A percentile compares a stretch with the other conserved stretches of the same genome.
phyloP scores from a whole-genome alignment of 2,888 invertebrate species.

The Busseola fusca region DNA sequence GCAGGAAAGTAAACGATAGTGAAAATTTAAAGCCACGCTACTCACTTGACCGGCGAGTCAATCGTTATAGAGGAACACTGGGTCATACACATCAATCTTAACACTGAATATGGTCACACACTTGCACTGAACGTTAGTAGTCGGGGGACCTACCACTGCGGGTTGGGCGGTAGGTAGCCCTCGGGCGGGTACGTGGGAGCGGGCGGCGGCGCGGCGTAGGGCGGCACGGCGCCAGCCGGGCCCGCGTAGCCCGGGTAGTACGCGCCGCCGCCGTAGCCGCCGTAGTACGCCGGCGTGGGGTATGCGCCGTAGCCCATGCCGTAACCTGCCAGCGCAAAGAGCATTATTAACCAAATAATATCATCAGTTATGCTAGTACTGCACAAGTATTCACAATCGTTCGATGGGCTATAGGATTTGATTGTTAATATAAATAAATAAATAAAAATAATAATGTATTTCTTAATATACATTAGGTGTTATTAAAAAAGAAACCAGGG shows the following conservation, averaged over 20 bases:
- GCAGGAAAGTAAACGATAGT: constrained; percentile 54
- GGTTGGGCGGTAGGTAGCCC: constrained; percentile 80
- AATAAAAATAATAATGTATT: not conserved
- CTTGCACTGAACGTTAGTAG: constrained; percentile 50
- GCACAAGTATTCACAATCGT: not conserved
- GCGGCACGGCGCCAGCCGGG: constrained; percentile 70
- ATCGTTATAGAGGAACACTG: constrained; percentile 50
- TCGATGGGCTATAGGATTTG: not conserved
- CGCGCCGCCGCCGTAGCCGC: constrained; percentile 85
- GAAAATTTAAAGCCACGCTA: constrained; percentile 68
- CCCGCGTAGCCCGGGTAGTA: constrained; percentile 79
- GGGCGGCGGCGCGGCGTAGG: constrained; percentile 64
- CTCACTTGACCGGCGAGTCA: constrained; percentile 60
- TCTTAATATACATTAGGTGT: not conserved
- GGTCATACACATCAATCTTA: constrained; percentile 54
- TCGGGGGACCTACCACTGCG: constrained; percentile 79
- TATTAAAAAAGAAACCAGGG: not conserved
- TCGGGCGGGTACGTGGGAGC: constrained; percentile 72
- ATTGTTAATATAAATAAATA: not conserved
- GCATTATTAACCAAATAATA: not conserved
- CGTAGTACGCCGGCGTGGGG: constrained; percentile 87
- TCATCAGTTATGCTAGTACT: not conserved
- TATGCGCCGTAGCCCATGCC: constrained; percentile 83
- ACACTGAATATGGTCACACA: constrained; percentile 55
- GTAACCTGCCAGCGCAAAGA: constrained; percentile 73